phyloP scores from a whole-genome alignment of 2,888 invertebrate genomes.

The Hyposoter dolosus region DNA sequence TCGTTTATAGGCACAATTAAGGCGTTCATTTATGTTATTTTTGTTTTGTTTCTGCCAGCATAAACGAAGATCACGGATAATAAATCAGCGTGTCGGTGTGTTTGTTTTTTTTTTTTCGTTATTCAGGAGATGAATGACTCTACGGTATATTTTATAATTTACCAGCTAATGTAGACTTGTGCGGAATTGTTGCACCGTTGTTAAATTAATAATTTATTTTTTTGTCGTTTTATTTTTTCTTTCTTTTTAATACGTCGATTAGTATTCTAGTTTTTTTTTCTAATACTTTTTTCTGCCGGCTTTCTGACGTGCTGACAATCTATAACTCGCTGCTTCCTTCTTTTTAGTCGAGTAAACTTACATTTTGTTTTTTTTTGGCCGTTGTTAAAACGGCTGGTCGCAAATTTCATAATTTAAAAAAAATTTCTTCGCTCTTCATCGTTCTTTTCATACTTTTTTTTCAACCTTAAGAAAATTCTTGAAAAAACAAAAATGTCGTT shows the following conservation, averaged over 20 bases:
- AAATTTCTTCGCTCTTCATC: constrained; percentile 16
- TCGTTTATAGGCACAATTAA: constrained; percentile 81
- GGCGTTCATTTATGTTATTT: constrained; percentile 70
- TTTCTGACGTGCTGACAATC: neutral
- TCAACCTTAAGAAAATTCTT: neutral
- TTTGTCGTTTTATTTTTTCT: constrained; percentile 12
- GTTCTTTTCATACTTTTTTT: neutral
- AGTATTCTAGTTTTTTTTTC: constrained; percentile 53
- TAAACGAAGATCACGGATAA: constrained; percentile 74
- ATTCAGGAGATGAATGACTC: constrained; percentile 57
- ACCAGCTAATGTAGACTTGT: constrained; percentile 62
- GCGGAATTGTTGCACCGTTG: constrained; percentile 58
- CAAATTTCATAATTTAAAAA: constrained; percentile 51
- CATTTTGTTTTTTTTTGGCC: constrained; percentile 47
- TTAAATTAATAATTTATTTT: constrained; percentile 41
- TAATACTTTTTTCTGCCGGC: constrained; percentile 39
- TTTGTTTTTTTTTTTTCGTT: constrained; percentile 21
- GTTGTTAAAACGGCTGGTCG: constrained; percentile 51
- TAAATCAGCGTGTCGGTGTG: constrained; percentile 57
- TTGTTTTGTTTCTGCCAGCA: constrained; percentile 77
- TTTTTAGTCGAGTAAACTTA: constrained; percentile 44
- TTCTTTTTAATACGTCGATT: constrained; percentile 55
- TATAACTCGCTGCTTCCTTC: constrained; percentile 12
- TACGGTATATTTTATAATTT: constrained; percentile 40
- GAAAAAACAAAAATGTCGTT: neutral